A percentile compares a stretch with the other conserved stretches of the same genome.
phyloP scores from a whole-genome alignment of 2,888 invertebrate genomes.

The Julus scanicus region DNA sequence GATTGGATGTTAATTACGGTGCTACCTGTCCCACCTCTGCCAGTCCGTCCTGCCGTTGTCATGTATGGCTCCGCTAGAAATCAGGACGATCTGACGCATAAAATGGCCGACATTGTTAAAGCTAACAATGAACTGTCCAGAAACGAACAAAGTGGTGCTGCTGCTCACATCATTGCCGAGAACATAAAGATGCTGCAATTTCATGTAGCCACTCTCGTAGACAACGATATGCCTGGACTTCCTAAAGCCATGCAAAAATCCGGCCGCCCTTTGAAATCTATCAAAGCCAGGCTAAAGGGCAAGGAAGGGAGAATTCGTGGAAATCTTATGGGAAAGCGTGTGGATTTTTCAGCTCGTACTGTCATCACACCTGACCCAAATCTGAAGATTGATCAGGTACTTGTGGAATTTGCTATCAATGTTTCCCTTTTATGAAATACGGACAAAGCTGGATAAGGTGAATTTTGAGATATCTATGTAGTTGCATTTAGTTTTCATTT shows the following conservation, averaged over 20 bases:
- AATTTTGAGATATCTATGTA: not conserved
- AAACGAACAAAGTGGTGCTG: constrained; percentile 96
- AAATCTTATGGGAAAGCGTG: constrained; percentile 99
- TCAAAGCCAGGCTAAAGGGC: constrained; percentile 88
- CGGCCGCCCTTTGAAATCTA: constrained; percentile 96
- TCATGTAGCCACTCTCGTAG: constrained; percentile 97
- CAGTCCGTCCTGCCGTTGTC: constrained; percentile 96
- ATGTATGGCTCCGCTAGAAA: constrained; percentile 99
- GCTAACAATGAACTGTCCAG: constrained; percentile 94
- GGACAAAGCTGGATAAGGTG: not conserved
- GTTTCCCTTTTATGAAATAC: too few species aligned
- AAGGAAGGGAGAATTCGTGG: constrained; percentile 99
- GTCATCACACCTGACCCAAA: constrained; percentile 98
- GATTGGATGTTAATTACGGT: constrained; percentile 99
- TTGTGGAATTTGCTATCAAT: too few species aligned
- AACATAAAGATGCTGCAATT: constrained; percentile 98
- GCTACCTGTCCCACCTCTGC: constrained; percentile 94
- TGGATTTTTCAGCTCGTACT: constrained; percentile 98
- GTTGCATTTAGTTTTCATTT: too few species aligned
- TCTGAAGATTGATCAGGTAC: constrained; percentile 85
- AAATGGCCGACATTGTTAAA: constrained; percentile 98
- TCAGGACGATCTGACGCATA: constrained; percentile 98
- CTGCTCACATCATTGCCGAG: constrained; percentile 96
- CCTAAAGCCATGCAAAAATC: constrained; percentile 98
- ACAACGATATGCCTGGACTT: constrained; percentile 99